Evolutionary conservation across 2,113 vertebrate species (phyloP), one percentile per base, ranked within the genome.

Genomic region (Rhinichthys klamathensis): DNA sequence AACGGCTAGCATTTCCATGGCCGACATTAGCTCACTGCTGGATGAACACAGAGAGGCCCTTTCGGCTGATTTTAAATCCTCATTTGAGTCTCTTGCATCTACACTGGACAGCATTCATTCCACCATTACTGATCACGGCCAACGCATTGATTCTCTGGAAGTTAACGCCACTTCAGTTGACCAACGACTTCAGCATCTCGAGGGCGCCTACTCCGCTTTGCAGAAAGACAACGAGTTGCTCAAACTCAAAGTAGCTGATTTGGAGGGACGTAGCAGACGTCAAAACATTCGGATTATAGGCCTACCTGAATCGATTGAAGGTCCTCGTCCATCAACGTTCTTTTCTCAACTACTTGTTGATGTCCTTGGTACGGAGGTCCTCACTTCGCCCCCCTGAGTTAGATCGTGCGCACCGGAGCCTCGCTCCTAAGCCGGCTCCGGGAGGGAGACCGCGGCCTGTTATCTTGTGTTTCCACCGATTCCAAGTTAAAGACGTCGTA

Each of bases 241-340:
- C 4, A 46, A 46, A 69, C 25, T 21, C 4, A 81, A 80, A 80
- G 78, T 80, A 15, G 38, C 78, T 2, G 80, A 82, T 49, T 16
- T 82, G 23, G 80, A 82, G 46, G 67, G 65, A 3, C 49, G 81
- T 6, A 83, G 81, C 65, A 70, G 81, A 49, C 23, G 81, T 2
- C 67, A 72, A 54, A 83, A 83, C 46, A 72, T 83, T 21, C 30
- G 32, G 1, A 51, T 83, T 0, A 56, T 72, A 8, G 63, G 44
- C 16, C 0, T 82, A n/a, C 80, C 80, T 1, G 49, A 83, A 56
- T 83, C 67, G 9, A 56, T 73, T 1, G 30, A 83, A 13, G 21
- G 81, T 4, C 49, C 65, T 11, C 30, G 65, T 72, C 65, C 81
- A 13, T 32, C 81, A 3, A 18, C 16, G 3, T 72, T 82, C 2